A percentile compares a stretch with the other conserved stretches of the same genome.
These are phyloP conservation scores for Agapornis canus DNA, from an alignment of 2,797 vertebrate genomes.

Conservation along the genomic window DNA sequence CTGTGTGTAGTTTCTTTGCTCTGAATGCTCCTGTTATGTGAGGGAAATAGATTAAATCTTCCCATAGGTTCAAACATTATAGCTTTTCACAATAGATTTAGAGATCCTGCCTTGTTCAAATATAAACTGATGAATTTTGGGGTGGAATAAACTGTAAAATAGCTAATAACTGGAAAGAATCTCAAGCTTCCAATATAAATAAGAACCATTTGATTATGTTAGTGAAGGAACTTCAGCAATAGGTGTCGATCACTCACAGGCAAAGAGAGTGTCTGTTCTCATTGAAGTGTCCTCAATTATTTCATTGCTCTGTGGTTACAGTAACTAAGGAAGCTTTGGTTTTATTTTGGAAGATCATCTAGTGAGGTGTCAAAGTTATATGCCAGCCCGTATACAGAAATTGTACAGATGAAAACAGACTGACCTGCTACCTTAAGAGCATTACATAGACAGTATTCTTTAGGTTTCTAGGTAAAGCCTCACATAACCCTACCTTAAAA, in stretches of 20 bases:
- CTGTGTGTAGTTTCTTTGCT: neutral
- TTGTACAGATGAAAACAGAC: neutral
- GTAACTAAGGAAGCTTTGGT: neutral
- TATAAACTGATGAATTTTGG: neutral
- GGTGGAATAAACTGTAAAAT: neutral
- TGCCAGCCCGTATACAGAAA: neutral
- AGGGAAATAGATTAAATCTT: neutral
- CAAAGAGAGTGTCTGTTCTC: neutral
- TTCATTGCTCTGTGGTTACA: neutral
- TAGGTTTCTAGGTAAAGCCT: conserved; percentile 27
- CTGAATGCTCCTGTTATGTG: neutral
- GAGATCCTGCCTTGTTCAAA: neutral
- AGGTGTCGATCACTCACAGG: neutral
- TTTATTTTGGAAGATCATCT: neutral
- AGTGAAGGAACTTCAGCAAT: neutral
- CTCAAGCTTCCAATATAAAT: neutral
- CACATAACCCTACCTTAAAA: conserved; percentile 46
- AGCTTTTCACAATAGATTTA: neutral
- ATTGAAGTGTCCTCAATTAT: neutral
- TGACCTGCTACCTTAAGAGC: neutral
- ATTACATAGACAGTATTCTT: conserved; percentile 7
- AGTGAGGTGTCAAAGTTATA: neutral
- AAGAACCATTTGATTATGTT: neutral
- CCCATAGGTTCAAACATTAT: neutral
- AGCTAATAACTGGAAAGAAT: neutral